These are phyloP conservation scores for Pemphigus obesinymphae DNA, from an alignment of 1,140 invertebrate genomes.

Conservation along the genomic window DNA sequence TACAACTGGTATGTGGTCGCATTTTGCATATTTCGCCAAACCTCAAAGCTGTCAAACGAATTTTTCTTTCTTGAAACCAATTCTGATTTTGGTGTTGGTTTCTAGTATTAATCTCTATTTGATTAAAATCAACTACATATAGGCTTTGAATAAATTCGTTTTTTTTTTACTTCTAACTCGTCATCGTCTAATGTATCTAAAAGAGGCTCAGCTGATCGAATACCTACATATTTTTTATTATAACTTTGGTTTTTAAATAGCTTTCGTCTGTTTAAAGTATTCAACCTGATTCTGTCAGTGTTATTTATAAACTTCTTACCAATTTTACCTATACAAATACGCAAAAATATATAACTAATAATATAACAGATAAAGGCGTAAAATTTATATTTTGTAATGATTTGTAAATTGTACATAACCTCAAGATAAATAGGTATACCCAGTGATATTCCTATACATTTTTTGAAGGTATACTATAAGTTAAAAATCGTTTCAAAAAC, in stretches of 20 bases:
- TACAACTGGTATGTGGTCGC: neutral
- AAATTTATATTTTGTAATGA: too few relatives aligned
- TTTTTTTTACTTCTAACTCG: neutral
- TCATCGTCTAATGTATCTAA: neutral
- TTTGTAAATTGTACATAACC: too few relatives aligned
- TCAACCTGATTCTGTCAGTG: neutral
- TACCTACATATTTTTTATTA: neutral
- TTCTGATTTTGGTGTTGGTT: neutral
- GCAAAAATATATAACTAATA: too few relatives aligned
- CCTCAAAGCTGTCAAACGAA: neutral
- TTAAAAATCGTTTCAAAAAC: too few relatives aligned
- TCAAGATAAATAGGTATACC: too few relatives aligned
- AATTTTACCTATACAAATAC: neutral
- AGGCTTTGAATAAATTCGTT: neutral
- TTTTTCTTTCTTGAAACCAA: slow-evolving; percentile 9
- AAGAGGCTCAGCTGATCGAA: neutral
- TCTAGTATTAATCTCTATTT: neutral
- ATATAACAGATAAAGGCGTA: too few relatives aligned
- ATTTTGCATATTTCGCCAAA: slow-evolving; percentile 13
- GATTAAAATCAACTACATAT: neutral
- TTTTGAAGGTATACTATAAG: too few relatives aligned
- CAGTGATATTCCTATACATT: too few relatives aligned
- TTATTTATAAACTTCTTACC: neutral
- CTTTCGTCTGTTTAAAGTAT: neutral
- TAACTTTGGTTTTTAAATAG: neutral